Percentiles rank a stretch among this genome's conserved stretches.
Conservation (phyloP, 2,888 invertebrate genomes). For the Amphipoea oculea region DNA sequence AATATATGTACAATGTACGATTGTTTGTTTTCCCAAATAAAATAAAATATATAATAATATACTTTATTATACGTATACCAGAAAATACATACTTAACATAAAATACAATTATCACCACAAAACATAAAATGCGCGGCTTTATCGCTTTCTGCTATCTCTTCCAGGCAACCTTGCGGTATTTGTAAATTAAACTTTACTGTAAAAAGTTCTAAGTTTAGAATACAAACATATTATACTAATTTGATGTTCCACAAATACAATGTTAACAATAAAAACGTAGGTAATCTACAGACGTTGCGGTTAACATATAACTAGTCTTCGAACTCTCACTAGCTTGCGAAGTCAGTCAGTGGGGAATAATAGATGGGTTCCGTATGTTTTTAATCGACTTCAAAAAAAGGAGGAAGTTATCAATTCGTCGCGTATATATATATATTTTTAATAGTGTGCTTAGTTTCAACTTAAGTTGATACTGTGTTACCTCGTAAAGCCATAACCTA, state of each 20-base stretch:
- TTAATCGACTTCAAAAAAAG: not conserved
- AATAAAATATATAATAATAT: no score
- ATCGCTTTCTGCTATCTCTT: not conserved
- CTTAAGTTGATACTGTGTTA: not conserved
- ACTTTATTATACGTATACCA: not conserved
- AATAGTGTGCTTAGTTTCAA: not conserved
- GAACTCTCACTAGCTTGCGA: slow-evolving; percentile 62
- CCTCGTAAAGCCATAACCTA: not conserved
- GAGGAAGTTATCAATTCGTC: no score
- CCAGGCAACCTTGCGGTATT: not conserved
- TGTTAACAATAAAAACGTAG: slow-evolving; percentile 52
- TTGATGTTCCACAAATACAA: slow-evolving; percentile 47
- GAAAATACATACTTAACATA: no score
- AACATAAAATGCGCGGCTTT: not conserved
- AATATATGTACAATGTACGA: no score
- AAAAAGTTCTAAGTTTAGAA: slow-evolving; percentile 3
- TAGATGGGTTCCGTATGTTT: slow-evolving; percentile 47
- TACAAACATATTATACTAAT: slow-evolving; percentile 27
- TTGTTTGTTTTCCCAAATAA: no score
- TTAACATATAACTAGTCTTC: slow-evolving; percentile 54
- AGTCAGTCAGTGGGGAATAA: slow-evolving; percentile 15
- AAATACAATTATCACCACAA: not conserved
- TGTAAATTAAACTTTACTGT: slow-evolving; percentile 1
- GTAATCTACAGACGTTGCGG: slow-evolving; percentile 50
- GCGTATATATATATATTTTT: not conserved